Conservation (phyloP, 2,113 vertebrate species). For the Ellobius talpinus region DNA sequence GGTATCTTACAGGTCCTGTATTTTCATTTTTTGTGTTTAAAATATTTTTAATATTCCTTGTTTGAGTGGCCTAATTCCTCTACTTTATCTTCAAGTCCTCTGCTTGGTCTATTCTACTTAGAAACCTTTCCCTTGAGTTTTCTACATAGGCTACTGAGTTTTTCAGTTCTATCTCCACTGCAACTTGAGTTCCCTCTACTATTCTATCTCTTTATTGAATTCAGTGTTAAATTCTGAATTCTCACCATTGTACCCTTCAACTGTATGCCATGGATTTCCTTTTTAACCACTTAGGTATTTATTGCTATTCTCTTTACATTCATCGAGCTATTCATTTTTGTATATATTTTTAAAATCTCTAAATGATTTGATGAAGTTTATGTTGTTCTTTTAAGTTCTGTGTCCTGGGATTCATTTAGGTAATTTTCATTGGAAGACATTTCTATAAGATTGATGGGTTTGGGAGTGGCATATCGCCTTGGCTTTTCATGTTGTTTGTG, state of each 20-base stretch:
- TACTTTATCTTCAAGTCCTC: not conserved
- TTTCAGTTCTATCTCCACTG: not conserved
- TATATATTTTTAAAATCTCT: not conserved
- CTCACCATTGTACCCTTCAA: not conserved
- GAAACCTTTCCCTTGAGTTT: not conserved
- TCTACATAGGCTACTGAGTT: not conserved
- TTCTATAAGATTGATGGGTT: not conserved
- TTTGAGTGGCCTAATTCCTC: not conserved
- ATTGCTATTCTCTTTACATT: not conserved
- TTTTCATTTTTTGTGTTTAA: not conserved
- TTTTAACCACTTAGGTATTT: not conserved
- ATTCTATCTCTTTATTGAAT: not conserved
- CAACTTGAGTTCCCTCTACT: not conserved
- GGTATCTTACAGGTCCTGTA: not conserved
- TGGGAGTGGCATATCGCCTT: not conserved
- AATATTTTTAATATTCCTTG: not conserved
- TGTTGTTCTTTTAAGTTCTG: not conserved
- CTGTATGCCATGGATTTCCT: not conserved
- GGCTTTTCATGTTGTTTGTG: not conserved
- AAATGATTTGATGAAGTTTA: not conserved
- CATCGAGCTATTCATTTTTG: not conserved
- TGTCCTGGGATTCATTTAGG: not conserved
- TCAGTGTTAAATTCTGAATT: not conserved
- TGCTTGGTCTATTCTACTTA: not conserved
- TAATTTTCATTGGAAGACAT: not conserved